These are phyloP conservation scores for Spizella passerina DNA, from an alignment of 2,797 vertebrate species.

Conservation along the genomic window DNA sequence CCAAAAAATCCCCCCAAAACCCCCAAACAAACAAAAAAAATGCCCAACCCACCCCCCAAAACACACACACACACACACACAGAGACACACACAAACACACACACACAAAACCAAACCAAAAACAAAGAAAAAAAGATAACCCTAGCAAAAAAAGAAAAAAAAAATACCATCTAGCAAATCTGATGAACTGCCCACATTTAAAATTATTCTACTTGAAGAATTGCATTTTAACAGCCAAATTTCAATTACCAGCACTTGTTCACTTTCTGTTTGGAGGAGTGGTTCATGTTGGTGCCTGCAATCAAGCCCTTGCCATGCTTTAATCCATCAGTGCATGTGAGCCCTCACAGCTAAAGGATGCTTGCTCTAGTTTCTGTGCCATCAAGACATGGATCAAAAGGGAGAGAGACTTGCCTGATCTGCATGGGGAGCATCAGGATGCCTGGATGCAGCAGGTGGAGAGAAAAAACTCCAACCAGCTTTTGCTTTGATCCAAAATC, in stretches of 20 bases:
- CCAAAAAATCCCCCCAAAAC: accelerated
- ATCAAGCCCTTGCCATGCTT: background rate
- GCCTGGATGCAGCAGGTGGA: background rate
- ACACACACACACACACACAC: background rate
- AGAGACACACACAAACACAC: too few species aligned
- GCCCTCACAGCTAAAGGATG: background rate
- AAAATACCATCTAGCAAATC: background rate
- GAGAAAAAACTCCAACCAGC: background rate
- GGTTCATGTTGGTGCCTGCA: background rate
- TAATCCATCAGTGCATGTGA: background rate
- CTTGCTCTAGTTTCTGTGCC: background rate
- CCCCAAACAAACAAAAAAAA: background rate
- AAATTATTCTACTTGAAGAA: background rate
- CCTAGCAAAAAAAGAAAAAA: background rate
- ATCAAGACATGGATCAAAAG: background rate
- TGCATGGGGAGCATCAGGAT: background rate
- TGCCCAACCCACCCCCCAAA: background rate
- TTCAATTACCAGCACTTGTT: background rate
- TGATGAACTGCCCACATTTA: background rate
- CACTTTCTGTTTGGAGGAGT: background rate
- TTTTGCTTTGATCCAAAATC: background rate
- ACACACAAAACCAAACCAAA: background rate
- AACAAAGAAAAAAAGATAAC: accelerated
- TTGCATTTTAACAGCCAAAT: background rate
- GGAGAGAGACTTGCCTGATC: background rate